Evolutionary conservation across 2,888 invertebrate species (phyloP), one percentile per base, ranked within the genome.

Genomic region (Synanthedon andrenaeformis): DNA sequence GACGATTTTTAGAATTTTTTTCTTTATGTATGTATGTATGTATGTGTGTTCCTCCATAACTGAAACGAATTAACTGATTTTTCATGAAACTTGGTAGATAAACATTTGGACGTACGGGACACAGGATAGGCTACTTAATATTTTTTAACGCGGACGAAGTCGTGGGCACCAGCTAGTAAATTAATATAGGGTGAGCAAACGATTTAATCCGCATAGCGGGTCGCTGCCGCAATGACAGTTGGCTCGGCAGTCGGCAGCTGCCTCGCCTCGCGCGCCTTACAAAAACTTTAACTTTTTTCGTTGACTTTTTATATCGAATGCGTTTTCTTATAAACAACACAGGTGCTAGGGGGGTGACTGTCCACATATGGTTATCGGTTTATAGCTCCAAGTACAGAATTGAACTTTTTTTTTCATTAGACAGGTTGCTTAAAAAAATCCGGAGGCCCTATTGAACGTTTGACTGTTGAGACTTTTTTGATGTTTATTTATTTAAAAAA

Each of bases 301-400:
- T 76, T 68, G 72, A 69, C 76, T 83, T 87, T 87, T 87, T 86
- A 83, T 83, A 72, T 69, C 71, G 76, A 35, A 77, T 76, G 79
- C 81, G 83, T 80, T 83, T 76, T 80, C 83, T 81, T 84, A 83
- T 83, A 87, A 83, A 84, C 84, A 84, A 87, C 86, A 87, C 86
- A 87, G 86, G 86, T 87, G 86, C 85, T 77, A 66, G 71, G 74
- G 35, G 78, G 78, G 81, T 82, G 79, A 79, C 79, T 76, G 69
- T 82, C 80, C 79, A 80, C 86, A 84, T 85, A 85, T 85, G 85
- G 84, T 80, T 83, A 81, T 82, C 76, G 75, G 66, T 69, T 73
- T 76, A 74, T 74, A 70, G 49, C 13, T 14, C 5, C 14, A 45
- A 45, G 17, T 49, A 19, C 49, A 23, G 69, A 69, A 68, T 66